Percentiles rank a stretch among this genome's conserved stretches.
These are phyloP conservation scores for Heliconius cydno DNA, from an alignment of 2,888 invertebrate species.

Conservation along the genomic window DNA sequence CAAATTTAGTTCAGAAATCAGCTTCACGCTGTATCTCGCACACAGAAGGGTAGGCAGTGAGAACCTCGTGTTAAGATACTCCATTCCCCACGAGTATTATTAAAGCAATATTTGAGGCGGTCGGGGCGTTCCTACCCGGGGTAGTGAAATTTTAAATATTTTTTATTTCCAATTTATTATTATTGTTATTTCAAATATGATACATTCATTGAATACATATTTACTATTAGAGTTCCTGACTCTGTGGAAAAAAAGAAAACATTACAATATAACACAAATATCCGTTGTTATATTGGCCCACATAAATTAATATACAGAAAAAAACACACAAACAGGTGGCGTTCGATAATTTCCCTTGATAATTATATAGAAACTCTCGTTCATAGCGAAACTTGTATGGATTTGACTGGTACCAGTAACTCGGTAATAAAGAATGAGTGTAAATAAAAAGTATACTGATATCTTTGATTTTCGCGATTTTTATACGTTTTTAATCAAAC, in stretches of 20 bases:
- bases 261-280: background rate
- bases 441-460: background rate
- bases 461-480: no score
- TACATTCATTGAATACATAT: no score
- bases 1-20: background rate
- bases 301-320: background rate
- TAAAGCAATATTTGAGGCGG: background rate
- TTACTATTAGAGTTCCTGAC: no score
- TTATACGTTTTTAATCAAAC: no score
- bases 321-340: constrained; percentile 5
- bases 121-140: background rate
- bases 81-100: background rate
- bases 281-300: background rate
- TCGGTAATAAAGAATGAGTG: background rate
- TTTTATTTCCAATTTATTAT: no score
- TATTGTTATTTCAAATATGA: no score
- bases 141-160: no score
- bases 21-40: no score
- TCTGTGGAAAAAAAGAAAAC: background rate
- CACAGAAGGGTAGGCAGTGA: no score
- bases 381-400: background rate
- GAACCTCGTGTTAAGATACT: no score
- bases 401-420: background rate
- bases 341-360: constrained; percentile 14
- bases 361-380: background rate